Percentiles rank a stretch among this genome's conserved stretches.
Conservation (phyloP, 2,888 invertebrate genomes). For the Thereva unica region DNA sequence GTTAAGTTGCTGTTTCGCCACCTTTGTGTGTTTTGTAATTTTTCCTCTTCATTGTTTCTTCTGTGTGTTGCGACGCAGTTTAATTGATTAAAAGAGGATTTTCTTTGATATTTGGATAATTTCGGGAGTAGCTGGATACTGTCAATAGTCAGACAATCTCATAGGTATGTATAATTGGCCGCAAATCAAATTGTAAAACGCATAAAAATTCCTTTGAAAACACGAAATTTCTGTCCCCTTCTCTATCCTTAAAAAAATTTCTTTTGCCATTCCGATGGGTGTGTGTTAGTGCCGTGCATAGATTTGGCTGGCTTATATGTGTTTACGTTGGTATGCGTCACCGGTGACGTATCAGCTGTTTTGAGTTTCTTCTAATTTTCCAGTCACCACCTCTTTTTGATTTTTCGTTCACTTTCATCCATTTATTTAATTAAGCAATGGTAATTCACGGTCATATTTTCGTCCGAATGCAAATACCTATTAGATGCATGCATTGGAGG, state of each 20-base stretch:
- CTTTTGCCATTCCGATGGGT: constrained; percentile 20
- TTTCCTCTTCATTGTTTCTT: constrained; percentile 21
- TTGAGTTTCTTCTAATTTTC: constrained; percentile 22
- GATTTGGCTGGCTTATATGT: constrained; percentile 20
- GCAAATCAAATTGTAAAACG: no score
- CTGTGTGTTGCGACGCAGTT: constrained; percentile 32
- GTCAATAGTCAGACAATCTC: neutral
- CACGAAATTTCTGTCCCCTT: no score
- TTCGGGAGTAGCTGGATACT: neutral
- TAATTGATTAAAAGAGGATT: constrained; percentile 7
- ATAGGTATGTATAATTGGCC: neutral
- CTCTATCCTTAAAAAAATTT: constrained; percentile 13
- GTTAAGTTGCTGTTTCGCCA: constrained; percentile 22
- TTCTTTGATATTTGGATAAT: neutral
- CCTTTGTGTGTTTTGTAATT: constrained; percentile 37
- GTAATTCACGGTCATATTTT: constrained; percentile 29
- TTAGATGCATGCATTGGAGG: no score
- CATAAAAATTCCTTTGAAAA: no score
- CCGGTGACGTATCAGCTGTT: constrained; percentile 47
- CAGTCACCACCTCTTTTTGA: constrained; percentile 23
- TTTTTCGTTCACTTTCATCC: constrained; percentile 15
- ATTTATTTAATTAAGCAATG: constrained; percentile 19
- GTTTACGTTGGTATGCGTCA: constrained; percentile 44
- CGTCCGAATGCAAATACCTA: neutral
- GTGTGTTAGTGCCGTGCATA: constrained; percentile 23